phyloP scores from a whole-genome alignment of 2,797 vertebrate species.

The Tenualosa thibaudeaui region DNA sequence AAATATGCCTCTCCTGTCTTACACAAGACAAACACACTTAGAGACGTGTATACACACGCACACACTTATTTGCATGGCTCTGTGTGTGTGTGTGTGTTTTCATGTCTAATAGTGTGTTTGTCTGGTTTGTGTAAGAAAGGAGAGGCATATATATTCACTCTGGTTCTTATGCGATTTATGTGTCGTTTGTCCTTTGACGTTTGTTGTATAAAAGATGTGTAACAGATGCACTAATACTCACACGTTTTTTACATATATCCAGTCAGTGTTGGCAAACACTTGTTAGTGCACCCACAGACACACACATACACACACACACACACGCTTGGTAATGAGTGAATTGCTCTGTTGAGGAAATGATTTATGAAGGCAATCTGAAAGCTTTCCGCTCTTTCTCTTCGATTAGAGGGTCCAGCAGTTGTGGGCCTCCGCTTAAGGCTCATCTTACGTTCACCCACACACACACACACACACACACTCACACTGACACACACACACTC shows the following conservation, averaged over 20 bases:
- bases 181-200: no score
- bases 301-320: neutral
- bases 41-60: neutral
- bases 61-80: neutral
- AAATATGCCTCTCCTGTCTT: neutral
- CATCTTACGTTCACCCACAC: neutral
- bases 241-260: neutral
- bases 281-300: neutral
- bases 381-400: constrained; percentile 58
- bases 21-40: constrained; percentile 7
- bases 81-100: no score
- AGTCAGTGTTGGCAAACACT: neutral
- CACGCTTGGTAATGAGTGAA: constrained; percentile 34
- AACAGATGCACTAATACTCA: neutral
- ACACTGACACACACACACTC: neutral
- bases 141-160: neutral
- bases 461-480: neutral
- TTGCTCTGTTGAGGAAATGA: constrained; percentile 54
- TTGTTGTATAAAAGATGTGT: no score
- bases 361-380: constrained; percentile 61
- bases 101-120: no score
- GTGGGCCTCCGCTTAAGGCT: neutral
- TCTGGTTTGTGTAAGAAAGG: no score
- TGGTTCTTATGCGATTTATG: neutral
- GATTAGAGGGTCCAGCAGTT: constrained; percentile 37